Evolutionary conservation across 2,888 invertebrate species (phyloP), one percentile per base, ranked within the genome.

Genomic region (Nasonovia ribisnigri): DNA sequence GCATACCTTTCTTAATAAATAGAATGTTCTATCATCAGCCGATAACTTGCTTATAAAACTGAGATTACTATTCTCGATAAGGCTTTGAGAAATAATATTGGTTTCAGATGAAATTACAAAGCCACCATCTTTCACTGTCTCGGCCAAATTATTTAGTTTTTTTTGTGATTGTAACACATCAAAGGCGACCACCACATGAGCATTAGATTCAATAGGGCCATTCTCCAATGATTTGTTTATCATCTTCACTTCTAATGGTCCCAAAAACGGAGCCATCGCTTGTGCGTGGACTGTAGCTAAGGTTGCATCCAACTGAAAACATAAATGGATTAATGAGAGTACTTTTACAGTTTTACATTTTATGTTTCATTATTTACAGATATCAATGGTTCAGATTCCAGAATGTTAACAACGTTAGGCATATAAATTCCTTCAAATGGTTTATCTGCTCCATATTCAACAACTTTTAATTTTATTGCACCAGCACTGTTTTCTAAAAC

Each of bases 321-420:
- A 88, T 57, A 60, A 77, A 77, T n/a, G 6, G 8, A 77, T 20
- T 77, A 36, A 36, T 77, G n/a, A 20, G 20, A 77, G 20, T 6
- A 36, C 16, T 77, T 36, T 16, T 4, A 36, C 6, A 77, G 6
- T 77, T 36, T 16, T 1, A 36, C 2, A 77, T 20, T 46, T 60
- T 16, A 48, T 43, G 36, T 6, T 60, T 26, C 0, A 60, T 94
- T 60, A 95, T 95, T 95, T 95, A 96, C 96, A 92, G 97, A 96
- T 94, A 97, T 96, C 96, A 97, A 96, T 88, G 98, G 98, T 96
- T 98, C 98, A 36, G 96, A 96, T 95, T 97, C 97, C 92, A 98
- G 96, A 95, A 97, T 96, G 92, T 97, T 96, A 94, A 97, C 96
- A 94, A 97, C 96, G 4, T 96, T 95, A 11, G 97, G 96, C 84